Evolutionary conservation across 2,113 vertebrate species (phyloP), one percentile per base, ranked within the genome.

Genomic region (Tetraodon nigroviridis): DNA sequence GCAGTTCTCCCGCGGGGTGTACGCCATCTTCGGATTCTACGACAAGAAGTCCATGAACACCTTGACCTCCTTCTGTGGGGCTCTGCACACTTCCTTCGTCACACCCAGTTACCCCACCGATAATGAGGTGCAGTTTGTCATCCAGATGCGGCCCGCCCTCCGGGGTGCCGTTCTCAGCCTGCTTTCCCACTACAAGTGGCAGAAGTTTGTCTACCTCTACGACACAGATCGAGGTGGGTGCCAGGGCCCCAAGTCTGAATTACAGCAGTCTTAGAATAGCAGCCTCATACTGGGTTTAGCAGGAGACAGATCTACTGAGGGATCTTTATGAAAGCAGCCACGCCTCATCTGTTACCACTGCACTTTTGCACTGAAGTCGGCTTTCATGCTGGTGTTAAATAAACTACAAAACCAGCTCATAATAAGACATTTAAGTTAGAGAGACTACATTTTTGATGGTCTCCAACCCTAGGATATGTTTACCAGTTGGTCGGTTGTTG

Each of bases 11-110:
- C 91, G 96, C 79, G 97, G 97, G 52, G 97, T 99, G 64, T 99
- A 99, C 68, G 97, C 97, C 87, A 99, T 99, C 90, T 99, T 99
- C 87, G 97, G 97, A 88, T 99, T 99, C 91, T 99, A 99, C 55
- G 97, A 99, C 86, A 96, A 98, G 90, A 98, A 98, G 93, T 99
- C 97, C 63, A 98, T 99, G 96, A 98, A 98, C 88, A 98, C 97
- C 6, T 87, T 99, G 90, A 99, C 97, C 0, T 98, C 97, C 0
- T 99, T 99, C 90, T 99, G 97, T 47, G 97, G 97, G 1, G 97
- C 97, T 1, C 92, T 99, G 64, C 97, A 99, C 86, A 98, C 96
- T 0, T 99, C 97, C 74, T 98, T 99, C 58, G 90, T 99, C 88
- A 99, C 97, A 0, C 95, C 97, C 51, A 98, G 95, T 84, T 98